Conservation (phyloP, 2,113 vertebrate genomes). For the Xiphophorus couchianus region DNA sequence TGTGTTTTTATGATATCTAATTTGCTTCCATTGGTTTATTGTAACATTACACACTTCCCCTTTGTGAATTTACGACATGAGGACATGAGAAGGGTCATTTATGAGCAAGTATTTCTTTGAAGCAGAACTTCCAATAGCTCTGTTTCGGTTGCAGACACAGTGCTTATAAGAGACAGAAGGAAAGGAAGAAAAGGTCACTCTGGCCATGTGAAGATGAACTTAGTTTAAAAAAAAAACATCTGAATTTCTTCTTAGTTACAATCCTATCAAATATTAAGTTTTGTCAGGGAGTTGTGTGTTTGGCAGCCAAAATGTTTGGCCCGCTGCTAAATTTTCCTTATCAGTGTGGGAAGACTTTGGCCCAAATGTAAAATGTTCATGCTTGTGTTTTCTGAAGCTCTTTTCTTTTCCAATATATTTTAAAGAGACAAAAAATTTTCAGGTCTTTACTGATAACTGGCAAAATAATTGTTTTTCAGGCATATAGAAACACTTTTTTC, state of each 20-base stretch:
- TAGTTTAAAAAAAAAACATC: not conserved
- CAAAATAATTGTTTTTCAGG: not conserved
- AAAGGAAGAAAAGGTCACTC: slow-evolving; percentile 11
- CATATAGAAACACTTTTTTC: not conserved
- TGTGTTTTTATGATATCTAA: not conserved
- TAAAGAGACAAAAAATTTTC: not conserved
- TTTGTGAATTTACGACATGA: slow-evolving; percentile 6
- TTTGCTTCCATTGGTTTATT: not conserved
- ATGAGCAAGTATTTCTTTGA: not conserved
- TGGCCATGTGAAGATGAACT: not conserved
- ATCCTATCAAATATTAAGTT: slow-evolving; percentile 9
- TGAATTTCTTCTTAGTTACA: slow-evolving; percentile 1
- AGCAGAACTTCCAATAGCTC: not conserved
- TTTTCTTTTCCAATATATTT: not conserved
- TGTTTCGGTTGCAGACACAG: not conserved
- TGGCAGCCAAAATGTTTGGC: not conserved
- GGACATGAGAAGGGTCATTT: not conserved
- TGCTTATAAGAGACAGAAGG: not conserved
- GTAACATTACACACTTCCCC: not conserved
- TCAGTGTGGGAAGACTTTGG: not conserved
- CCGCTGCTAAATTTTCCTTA: not conserved
- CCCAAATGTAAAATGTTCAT: slow-evolving; percentile 3
- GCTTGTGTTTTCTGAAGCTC: not conserved
- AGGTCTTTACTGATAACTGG: not conserved
- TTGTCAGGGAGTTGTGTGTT: slow-evolving; percentile 6